Conservation (phyloP, 2,888 invertebrate genomes). For the Heliothis peltigera region DNA sequence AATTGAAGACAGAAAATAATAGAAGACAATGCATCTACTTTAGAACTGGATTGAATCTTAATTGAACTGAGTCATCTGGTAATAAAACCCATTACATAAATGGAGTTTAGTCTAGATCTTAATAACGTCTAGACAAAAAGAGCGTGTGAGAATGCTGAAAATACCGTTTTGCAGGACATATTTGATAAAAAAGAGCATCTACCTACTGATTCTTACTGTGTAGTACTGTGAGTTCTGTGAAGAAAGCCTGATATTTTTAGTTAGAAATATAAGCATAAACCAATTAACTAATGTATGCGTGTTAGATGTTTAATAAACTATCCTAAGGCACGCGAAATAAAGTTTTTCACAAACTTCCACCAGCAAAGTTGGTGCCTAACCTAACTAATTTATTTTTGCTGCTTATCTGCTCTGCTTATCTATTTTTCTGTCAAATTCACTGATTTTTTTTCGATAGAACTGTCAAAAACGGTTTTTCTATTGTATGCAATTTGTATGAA, state of each 20-base stretch:
- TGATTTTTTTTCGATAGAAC: too few species aligned
- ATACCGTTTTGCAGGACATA: neutral
- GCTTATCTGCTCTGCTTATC: too few species aligned
- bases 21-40: neutral
- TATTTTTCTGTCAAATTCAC: too few species aligned
- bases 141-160: constrained; percentile 30
- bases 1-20: neutral
- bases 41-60: constrained; percentile 1
- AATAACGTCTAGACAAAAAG: constrained; percentile 46
- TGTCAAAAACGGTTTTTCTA: too few species aligned
- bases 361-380: too few species aligned
- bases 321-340: constrained; percentile 15
- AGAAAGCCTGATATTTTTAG: neutral
- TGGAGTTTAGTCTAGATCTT: constrained; percentile 24
- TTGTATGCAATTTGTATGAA: too few species aligned
- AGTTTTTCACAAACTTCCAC: neutral
- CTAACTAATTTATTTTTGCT: too few species aligned
- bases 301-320: constrained; percentile 7
- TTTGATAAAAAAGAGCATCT: neutral
- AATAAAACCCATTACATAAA: constrained; percentile 27
- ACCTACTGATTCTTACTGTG: too few species aligned
- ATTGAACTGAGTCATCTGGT: constrained; percentile 33
- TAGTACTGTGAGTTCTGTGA: too few species aligned
- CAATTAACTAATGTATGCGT: constrained; percentile 18
- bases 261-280: neutral